Evolutionary conservation across 2,888 invertebrate species (phyloP).

Genomic region (Litoditis marina): DNA sequence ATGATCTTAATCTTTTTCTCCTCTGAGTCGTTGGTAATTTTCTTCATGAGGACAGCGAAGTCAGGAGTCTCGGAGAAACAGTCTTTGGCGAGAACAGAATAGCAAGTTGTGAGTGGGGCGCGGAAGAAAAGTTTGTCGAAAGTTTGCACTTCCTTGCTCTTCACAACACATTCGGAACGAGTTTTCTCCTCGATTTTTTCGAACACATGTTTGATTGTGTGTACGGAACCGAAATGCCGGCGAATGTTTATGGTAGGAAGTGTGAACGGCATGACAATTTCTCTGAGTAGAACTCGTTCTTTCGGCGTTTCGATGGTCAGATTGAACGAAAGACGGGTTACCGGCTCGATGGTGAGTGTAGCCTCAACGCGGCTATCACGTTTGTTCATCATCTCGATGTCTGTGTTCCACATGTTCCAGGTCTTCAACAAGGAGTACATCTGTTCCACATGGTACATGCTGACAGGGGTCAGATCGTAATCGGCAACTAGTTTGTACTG

Average conservation of each 20-base stretch:
- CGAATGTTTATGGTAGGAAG: constrained; percentile 32
- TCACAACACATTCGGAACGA: constrained; percentile 30
- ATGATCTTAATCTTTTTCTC: constrained; percentile 54
- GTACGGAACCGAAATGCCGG: constrained; percentile 20
- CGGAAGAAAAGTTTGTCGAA: constrained; percentile 59
- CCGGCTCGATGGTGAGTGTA: constrained; percentile 37
- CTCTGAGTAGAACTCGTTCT: constrained; percentile 24
- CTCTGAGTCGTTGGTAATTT: constrained; percentile 30
- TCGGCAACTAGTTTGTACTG: constrained; percentile 32
- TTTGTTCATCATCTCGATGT: not conserved
- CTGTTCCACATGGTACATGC: constrained; percentile 17
- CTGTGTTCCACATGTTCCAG: constrained; percentile 12
- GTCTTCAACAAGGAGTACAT: constrained; percentile 19
- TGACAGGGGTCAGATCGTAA: constrained; percentile 28
- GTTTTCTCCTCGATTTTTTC: constrained; percentile 25
- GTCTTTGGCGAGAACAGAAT: constrained; percentile 64
- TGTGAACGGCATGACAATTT: constrained; percentile 26
- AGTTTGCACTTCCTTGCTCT: constrained; percentile 40
- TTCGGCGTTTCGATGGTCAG: constrained; percentile 27
- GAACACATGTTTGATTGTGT: constrained; percentile 20
- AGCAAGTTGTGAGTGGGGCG: constrained; percentile 60
- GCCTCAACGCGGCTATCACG: constrained; percentile 20
- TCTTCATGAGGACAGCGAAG: constrained; percentile 62
- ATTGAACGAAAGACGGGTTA: constrained; percentile 29
- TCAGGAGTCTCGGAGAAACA: constrained; percentile 58